These are phyloP conservation scores for Mythimna vitellina DNA, from an alignment of 2,888 invertebrate species.

Conservation along the genomic window DNA sequence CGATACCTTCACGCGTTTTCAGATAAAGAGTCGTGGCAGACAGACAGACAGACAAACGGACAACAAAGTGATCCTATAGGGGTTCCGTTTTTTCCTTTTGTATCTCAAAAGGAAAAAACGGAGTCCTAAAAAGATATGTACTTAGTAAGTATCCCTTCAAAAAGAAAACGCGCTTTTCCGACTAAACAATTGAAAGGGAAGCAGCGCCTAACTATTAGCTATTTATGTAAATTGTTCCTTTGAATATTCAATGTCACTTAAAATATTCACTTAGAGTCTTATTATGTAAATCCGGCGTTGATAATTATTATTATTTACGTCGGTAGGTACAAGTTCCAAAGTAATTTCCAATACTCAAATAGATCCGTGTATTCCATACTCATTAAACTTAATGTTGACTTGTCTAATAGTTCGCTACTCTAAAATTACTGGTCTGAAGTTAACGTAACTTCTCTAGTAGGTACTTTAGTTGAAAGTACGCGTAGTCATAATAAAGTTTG, in stretches of 20 bases:
- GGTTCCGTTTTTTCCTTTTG: too few relatives aligned
- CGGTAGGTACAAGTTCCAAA: background rate
- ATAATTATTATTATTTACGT: background rate
- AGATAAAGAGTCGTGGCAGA: too few relatives aligned
- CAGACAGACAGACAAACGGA: too few relatives aligned
- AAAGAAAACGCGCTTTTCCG: background rate
- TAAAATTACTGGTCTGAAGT: slow-evolving; percentile 18
- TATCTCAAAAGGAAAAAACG: too few relatives aligned
- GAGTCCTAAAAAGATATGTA: too few relatives aligned
- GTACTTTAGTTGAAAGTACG: slow-evolving; percentile 13
- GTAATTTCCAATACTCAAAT: slow-evolving; percentile 7
- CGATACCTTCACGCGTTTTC: too few relatives aligned
- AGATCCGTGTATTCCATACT: slow-evolving; percentile 15
- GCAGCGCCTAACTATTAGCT: background rate
- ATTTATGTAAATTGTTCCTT: background rate
- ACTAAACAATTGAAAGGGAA: background rate
- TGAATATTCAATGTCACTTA: background rate
- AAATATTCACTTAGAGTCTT: background rate
- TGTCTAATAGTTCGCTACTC: slow-evolving; percentile 27
- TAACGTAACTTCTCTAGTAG: slow-evolving; percentile 16
- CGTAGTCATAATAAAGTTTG: slow-evolving; percentile 29
- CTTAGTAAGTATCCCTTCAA: background rate
- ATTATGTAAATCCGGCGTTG: background rate
- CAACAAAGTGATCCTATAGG: too few relatives aligned
- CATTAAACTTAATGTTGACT: slow-evolving; percentile 45